Evolutionary conservation across 2,888 invertebrate species (phyloP).

Genomic region (Dynastes hyllus): DNA sequence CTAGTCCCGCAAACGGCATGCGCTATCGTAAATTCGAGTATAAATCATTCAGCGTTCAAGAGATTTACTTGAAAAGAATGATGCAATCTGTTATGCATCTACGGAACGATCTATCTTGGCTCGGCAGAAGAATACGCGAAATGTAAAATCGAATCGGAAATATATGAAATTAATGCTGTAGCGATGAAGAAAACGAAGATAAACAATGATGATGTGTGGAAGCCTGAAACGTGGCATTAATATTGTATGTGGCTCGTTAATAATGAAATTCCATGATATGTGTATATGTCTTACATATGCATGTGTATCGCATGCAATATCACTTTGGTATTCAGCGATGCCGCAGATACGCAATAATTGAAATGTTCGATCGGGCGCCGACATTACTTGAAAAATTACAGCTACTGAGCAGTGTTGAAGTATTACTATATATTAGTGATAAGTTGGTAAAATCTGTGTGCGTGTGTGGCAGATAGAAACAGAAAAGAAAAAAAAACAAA

Average conservation of each 20-base stretch:
- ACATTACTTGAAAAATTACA: conserved; percentile 41
- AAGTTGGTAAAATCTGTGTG: conserved; percentile 23
- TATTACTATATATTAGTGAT: conserved; percentile 5
- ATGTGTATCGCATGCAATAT: conserved; percentile 4
- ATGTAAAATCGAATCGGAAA: background rate
- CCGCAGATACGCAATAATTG: conserved; percentile 26
- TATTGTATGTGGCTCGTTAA: background rate
- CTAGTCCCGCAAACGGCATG: conserved; percentile 13
- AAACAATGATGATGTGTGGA: conserved; percentile 9
- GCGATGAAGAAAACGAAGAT: background rate
- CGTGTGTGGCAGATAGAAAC: conserved; percentile 12
- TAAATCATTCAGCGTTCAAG: conserved; percentile 10
- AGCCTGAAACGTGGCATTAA: conserved; percentile 13
- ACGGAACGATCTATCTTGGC: background rate
- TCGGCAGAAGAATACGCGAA: background rate
- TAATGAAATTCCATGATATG: conserved; percentile 14
- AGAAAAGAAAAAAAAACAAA: conserved; percentile 9
- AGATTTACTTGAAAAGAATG: conserved; percentile 19
- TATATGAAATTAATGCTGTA: conserved; percentile 2
- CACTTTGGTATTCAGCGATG: conserved; percentile 23
- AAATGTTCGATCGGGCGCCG: conserved; percentile 35
- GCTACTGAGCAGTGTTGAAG: conserved; percentile 18
- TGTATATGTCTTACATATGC: conserved; percentile 4
- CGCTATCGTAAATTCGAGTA: conserved; percentile 3
- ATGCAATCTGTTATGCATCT: conserved; percentile 27